Evolutionary conservation across 2,113 vertebrate genomes (phyloP), one percentile per base, ranked within the genome.

Genomic region (Aspiorhynchus laticeps): DNA sequence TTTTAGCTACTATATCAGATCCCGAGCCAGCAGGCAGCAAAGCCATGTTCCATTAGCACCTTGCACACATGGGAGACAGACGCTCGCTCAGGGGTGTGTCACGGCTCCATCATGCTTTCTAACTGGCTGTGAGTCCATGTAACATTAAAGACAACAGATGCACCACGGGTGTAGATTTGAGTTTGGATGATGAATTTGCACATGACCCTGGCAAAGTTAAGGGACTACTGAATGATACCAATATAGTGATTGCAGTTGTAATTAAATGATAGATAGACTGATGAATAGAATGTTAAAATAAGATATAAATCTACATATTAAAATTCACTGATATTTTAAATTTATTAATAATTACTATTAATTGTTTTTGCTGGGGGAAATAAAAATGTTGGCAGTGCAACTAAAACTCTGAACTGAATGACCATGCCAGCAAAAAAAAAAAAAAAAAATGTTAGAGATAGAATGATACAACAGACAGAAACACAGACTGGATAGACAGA

Each of bases 1-100:
- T 87, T 91, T 89, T 86, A 82, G 85, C 26, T 65, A 51, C 84
- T 77, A 48, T 69, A 80, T 56, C 82, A 82, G 51, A 75, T 86
- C 79, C 43, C 78, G 80, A 38, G 1, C 63, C 78, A 81, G 69
- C 10, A 17, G 73, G 36, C 46, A 81, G 83, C 56, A 73, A 46
- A 83, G 75, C 69, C 81, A 67, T 31, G 41, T 12, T 56, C 76
- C 69, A 87, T 89, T 90, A 89, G 48, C 78, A 71, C 86, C 63
- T 53, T 8, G 19, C 83, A 81, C 78, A 78, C 36, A 53, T 41
- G 85, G 59, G 74, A 83, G 74, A 83, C 19, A 69, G 61, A 10
- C 24, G 14, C 46, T 53, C 2, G 0, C 14, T 56, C 43, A 53
- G 61, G 61, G 41, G 33, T 53, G 78, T 82, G 38, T 81, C 15